A percentile compares a stretch with the other conserved stretches of the same genome.
Conservation (phyloP, 2,113 vertebrate genomes). For the Cromileptes altivelis region DNA sequence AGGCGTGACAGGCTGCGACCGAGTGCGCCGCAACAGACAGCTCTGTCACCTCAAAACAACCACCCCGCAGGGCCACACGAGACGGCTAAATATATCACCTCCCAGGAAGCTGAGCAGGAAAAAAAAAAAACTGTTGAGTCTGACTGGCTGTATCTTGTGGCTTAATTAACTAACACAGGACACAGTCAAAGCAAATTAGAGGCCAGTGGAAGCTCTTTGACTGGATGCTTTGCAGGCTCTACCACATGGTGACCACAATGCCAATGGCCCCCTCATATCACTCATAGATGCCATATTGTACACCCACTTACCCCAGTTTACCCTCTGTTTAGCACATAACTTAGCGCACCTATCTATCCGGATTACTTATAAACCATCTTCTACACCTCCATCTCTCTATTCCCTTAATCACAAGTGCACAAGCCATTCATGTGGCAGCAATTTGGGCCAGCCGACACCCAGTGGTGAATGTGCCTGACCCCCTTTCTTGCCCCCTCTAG, state of each 20-base stretch:
- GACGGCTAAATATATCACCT: slow-evolving; percentile 81
- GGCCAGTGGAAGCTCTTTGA: slow-evolving; percentile 62
- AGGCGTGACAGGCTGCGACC: slow-evolving; percentile 77
- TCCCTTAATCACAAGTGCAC: slow-evolving; percentile 54
- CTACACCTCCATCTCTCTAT: slow-evolving; percentile 37
- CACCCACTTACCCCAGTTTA: slow-evolving; percentile 42
- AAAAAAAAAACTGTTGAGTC: slow-evolving; percentile 44
- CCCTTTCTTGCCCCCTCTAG: slow-evolving; percentile 62
- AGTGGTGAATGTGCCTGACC: slow-evolving; percentile 73
- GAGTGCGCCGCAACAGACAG: slow-evolving; percentile 76
- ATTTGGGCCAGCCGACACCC: slow-evolving; percentile 73
- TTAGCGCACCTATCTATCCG: slow-evolving; percentile 28
- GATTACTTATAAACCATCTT: slow-evolving; percentile 31
- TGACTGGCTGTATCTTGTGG: slow-evolving; percentile 62
- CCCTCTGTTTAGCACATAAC: slow-evolving; percentile 36
- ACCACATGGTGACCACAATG: slow-evolving; percentile 46
- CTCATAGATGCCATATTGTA: slow-evolving; percentile 36
- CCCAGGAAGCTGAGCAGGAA: slow-evolving; percentile 56
- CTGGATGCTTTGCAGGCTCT: slow-evolving; percentile 61
- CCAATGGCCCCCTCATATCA: slow-evolving; percentile 61
- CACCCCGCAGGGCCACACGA: slow-evolving; percentile 75
- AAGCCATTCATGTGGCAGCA: slow-evolving; percentile 76
- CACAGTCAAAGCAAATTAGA: slow-evolving; percentile 80
- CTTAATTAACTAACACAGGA: slow-evolving; percentile 81
- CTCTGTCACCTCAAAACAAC: slow-evolving; percentile 80